phyloP scores from a whole-genome alignment of 2,888 invertebrate species.

The Diogma glabrata region DNA sequence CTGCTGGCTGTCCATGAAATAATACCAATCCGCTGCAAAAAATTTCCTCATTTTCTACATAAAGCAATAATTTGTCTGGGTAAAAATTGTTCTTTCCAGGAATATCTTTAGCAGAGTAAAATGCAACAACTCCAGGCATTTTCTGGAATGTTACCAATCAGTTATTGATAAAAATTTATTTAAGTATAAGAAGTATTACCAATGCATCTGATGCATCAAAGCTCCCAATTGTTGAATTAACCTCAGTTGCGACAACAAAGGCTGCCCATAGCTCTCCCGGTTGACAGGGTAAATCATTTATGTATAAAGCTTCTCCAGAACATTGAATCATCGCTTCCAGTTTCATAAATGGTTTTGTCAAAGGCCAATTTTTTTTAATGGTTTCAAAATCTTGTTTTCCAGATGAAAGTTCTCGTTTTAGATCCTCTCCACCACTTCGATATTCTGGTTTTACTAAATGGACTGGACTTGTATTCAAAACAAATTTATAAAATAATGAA shows the following conservation, averaged over 20 bases:
- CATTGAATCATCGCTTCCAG: constrained; percentile 45
- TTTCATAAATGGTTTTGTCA: constrained; percentile 52
- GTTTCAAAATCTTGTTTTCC: constrained; percentile 61
- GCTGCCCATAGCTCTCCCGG: constrained; percentile 44
- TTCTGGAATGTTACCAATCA: constrained; percentile 29
- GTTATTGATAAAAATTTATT: no score
- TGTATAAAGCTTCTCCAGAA: constrained; percentile 39
- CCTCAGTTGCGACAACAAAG: constrained; percentile 49
- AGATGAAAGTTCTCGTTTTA: constrained; percentile 51
- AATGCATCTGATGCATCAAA: constrained; percentile 55
- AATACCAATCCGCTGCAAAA: constrained; percentile 17
- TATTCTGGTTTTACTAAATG: constrained; percentile 38
- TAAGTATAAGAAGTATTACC: no score
- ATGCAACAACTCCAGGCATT: constrained; percentile 49
- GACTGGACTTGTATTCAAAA: constrained; percentile 44
- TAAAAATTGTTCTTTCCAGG: constrained; percentile 50
- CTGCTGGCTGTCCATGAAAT: constrained; percentile 37
- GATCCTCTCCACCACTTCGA: constrained; percentile 44
- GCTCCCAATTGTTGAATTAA: constrained; percentile 45
- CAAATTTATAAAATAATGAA: constrained; percentile 52
- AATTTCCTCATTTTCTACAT: constrained; percentile 19
- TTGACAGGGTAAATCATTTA: constrained; percentile 32
- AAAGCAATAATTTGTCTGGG: constrained; percentile 21
- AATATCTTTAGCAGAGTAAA: constrained; percentile 50
- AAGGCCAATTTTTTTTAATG: constrained; percentile 54